phyloP scores from a whole-genome alignment of 1,140 invertebrate genomes.

The Saccostrea glomerata region DNA sequence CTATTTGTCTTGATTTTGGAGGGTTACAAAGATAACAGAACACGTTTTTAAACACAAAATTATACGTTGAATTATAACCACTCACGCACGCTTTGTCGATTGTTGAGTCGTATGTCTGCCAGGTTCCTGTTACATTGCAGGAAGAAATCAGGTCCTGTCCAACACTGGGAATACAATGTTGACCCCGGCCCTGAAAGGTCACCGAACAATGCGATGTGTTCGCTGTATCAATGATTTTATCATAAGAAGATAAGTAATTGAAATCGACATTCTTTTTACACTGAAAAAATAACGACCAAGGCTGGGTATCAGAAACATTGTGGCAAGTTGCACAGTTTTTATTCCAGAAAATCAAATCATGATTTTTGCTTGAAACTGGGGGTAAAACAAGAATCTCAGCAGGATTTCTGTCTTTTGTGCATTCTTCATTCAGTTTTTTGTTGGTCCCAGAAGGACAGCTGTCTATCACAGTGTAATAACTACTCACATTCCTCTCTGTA shows the following conservation, averaged over 20 bases:
- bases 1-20: too few species aligned
- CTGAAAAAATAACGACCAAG: neutral
- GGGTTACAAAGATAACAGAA: conserved; percentile 48
- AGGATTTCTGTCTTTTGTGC: neutral
- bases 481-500: neutral
- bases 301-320: neutral
- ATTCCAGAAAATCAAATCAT: neutral
- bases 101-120: conserved; percentile 36
- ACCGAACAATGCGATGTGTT: neutral
- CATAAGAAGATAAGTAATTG: neutral
- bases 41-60: conserved; percentile 38
- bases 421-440: neutral
- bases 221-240: neutral
- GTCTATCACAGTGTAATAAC: neutral
- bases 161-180: neutral
- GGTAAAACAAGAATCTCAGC: neutral
- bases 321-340: neutral
- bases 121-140: conserved; percentile 47
- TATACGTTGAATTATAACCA: conserved; percentile 16
- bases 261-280: neutral
- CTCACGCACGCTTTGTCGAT: conserved; percentile 35
- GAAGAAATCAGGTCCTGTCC: neutral
- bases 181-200: neutral
- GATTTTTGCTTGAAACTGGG: neutral
- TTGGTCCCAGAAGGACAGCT: neutral